Evolutionary conservation across 2,888 invertebrate genomes (phyloP).

Genomic region (Drosophila acutilabella): DNA sequence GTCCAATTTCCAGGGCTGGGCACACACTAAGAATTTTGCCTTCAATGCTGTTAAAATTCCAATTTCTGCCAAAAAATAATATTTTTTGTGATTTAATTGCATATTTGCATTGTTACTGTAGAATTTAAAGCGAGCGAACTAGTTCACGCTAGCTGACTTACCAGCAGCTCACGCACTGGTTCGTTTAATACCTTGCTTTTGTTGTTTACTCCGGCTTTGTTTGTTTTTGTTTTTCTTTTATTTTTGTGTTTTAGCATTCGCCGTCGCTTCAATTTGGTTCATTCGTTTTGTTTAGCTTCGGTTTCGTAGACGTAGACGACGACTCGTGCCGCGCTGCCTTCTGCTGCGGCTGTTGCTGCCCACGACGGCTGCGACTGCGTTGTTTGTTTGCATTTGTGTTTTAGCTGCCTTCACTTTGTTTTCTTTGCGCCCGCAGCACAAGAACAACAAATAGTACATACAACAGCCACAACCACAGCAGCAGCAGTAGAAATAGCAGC

Average conservation of each 20-base stretch:
- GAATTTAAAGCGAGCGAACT: slow-evolving; percentile 14
- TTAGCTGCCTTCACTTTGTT: slow-evolving; percentile 68
- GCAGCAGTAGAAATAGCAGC: slow-evolving; percentile 1
- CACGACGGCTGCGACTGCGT: slow-evolving; percentile 61
- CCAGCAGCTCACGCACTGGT: slow-evolving; percentile 30
- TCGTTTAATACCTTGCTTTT: slow-evolving; percentile 26
- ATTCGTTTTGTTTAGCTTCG: slow-evolving; percentile 63
- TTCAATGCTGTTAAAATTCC: neutral
- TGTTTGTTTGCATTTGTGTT: slow-evolving; percentile 75
- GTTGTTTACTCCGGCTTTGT: slow-evolving; percentile 35
- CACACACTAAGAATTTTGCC: slow-evolving; percentile 4
- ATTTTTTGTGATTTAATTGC: neutral
- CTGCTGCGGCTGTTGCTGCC: slow-evolving; percentile 23
- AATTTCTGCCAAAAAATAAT: neutral
- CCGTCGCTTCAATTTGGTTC: slow-evolving; percentile 67
- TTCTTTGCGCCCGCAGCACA: slow-evolving; percentile 60
- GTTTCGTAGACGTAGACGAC: slow-evolving; percentile 42
- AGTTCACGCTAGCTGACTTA: slow-evolving; percentile 18
- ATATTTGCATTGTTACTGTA: neutral
- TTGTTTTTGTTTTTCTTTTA: slow-evolving; percentile 44
- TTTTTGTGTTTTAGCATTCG: slow-evolving; percentile 64
- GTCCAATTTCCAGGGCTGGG: slow-evolving; percentile 64
- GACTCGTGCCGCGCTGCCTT: slow-evolving; percentile 44
- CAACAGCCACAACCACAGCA: slow-evolving; percentile 21
- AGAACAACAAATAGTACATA: slow-evolving; percentile 55